These are phyloP conservation scores for Luperina nickerlii DNA, from an alignment of 2,888 invertebrate species.

Conservation along the genomic window DNA sequence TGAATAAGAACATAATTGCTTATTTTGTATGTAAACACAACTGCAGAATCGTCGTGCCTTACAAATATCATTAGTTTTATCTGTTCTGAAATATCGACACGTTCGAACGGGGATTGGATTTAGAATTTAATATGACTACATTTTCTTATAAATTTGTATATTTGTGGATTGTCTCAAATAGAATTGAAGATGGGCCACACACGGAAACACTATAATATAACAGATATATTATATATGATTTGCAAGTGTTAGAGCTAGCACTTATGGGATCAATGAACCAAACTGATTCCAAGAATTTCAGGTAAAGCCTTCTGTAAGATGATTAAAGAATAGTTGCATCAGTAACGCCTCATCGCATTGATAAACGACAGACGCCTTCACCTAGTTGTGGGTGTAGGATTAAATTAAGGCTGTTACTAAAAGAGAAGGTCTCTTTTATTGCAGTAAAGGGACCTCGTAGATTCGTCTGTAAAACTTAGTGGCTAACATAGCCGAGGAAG, in stretches of 20 bases:
- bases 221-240: background rate
- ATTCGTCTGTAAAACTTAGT: conserved; percentile 58
- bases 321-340: conserved; percentile 57
- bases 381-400: conserved; percentile 66
- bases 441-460: conserved; percentile 66
- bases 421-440: conserved; percentile 67
- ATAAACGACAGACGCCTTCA: conserved; percentile 65
- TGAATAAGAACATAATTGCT: conserved; percentile 54
- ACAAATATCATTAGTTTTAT: conserved; percentile 64
- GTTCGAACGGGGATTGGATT: conserved; percentile 46
- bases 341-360: conserved; percentile 60
- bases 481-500: conserved; percentile 70
- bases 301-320: conserved; percentile 25
- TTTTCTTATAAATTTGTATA: conserved; percentile 42
- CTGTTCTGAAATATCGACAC: conserved; percentile 52
- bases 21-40: conserved; percentile 36
- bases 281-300: conserved; percentile 9
- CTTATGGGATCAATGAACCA: background rate
- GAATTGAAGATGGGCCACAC: conserved; percentile 40
- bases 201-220: background rate
- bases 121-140: conserved; percentile 33
- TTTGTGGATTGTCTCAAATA: conserved; percentile 33
- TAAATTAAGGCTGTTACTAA: conserved; percentile 63
- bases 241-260: background rate
- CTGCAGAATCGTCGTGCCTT: conserved; percentile 49